phyloP scores from a whole-genome alignment of 2,888 invertebrate species.

The Ectropis crepuscularia region DNA sequence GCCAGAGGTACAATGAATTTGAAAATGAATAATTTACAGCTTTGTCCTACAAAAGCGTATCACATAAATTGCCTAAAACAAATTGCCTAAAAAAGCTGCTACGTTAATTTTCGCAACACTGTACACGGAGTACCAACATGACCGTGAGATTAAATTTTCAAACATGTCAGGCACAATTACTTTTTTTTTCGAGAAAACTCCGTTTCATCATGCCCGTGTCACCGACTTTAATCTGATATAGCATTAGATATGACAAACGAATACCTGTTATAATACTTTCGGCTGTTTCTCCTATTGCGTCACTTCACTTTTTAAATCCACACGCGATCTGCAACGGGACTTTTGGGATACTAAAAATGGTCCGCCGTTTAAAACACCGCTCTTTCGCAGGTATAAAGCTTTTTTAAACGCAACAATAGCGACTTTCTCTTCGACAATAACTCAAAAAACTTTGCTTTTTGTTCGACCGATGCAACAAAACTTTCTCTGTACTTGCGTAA shows the following conservation, averaged over 20 bases:
- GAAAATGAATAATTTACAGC: slow-evolving; percentile 42
- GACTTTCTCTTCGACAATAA: slow-evolving; percentile 76
- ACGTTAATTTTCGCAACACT: slow-evolving; percentile 66
- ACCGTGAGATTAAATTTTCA: slow-evolving; percentile 76
- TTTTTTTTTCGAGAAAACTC: slow-evolving; percentile 68
- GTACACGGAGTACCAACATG: slow-evolving; percentile 62
- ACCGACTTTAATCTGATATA: slow-evolving; percentile 61
- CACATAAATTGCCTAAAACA: slow-evolving; percentile 63
- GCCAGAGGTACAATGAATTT: slow-evolving; percentile 29
- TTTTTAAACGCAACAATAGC: slow-evolving; percentile 68
- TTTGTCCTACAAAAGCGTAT: slow-evolving; percentile 46
- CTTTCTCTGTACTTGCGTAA: slow-evolving; percentile 73
- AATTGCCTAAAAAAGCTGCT: slow-evolving; percentile 59
- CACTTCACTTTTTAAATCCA: slow-evolving; percentile 37
- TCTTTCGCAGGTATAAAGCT: slow-evolving; percentile 69
- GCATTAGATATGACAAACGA: slow-evolving; percentile 51
- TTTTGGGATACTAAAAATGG: slow-evolving; percentile 73
- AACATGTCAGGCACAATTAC: slow-evolving; percentile 69
- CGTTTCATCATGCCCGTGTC: slow-evolving; percentile 63
- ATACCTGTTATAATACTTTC: slow-evolving; percentile 48
- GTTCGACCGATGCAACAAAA: slow-evolving; percentile 59
- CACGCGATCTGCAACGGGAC: slow-evolving; percentile 67
- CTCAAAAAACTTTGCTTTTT: slow-evolving; percentile 69
- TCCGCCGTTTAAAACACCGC: slow-evolving; percentile 63
- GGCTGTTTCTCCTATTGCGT: slow-evolving; percentile 28